A percentile compares a stretch with the other conserved stretches of the same genome.
Conservation (phyloP, 2,888 invertebrate genomes). For the Nomada goodeniana region DNA sequence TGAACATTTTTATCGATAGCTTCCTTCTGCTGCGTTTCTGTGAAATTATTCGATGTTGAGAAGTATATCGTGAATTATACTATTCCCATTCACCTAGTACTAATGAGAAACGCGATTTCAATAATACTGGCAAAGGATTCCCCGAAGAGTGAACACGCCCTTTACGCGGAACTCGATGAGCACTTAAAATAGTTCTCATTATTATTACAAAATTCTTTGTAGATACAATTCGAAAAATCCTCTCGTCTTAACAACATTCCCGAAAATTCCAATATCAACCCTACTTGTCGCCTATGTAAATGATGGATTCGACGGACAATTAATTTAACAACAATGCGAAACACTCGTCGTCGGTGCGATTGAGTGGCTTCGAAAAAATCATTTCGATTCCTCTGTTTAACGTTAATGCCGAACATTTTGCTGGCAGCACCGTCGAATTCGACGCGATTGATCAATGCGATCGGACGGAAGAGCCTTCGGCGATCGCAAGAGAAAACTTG, state of each 20-base stretch:
- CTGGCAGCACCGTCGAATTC: not conserved
- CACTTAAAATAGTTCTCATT: not conserved
- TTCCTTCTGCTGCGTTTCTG: not conserved
- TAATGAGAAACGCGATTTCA: slow-evolving; percentile 24
- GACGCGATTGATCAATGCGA: not conserved
- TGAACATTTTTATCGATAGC: not conserved
- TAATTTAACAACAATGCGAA: no score
- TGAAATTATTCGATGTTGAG: not conserved
- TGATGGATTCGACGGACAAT: no score
- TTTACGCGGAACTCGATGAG: slow-evolving; percentile 17
- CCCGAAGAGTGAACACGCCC: slow-evolving; percentile 33
- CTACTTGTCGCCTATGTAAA: no score
- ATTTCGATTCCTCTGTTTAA: no score
- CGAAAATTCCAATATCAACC: no score
- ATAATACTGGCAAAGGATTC: slow-evolving; percentile 7
- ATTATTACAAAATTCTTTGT: no score
- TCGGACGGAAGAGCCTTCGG: not conserved
- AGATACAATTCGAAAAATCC: no score
- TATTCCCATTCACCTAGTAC: not conserved
- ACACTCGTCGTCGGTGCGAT: no score
- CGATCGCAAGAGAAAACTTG: not conserved
- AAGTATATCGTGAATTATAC: no score
- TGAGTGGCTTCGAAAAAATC: no score
- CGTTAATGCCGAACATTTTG: no score
- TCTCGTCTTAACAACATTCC: no score